These are phyloP conservation scores for Cnemophilus loriae DNA, from an alignment of 2,113 vertebrate species.

Conservation along the genomic window DNA sequence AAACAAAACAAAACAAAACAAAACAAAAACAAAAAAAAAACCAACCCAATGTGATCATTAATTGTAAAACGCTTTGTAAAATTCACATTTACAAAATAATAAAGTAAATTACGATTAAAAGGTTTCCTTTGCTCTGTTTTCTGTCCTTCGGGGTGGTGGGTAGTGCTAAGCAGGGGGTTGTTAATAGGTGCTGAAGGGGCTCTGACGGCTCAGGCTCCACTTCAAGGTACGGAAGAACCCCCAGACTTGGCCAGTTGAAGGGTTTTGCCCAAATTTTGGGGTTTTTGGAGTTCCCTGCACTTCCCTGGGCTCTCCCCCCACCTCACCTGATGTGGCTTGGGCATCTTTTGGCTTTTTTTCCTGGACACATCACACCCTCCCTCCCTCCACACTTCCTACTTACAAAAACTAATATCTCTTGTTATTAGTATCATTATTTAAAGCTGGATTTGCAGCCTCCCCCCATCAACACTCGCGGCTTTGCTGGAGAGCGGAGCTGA, in stretches of 20 bases:
- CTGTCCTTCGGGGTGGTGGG: not conserved
- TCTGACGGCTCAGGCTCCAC: not conserved
- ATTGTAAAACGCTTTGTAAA: conserved; percentile 81
- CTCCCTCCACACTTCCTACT: not conserved
- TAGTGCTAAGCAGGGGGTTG: rapidly evolving
- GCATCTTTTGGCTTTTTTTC: not conserved
- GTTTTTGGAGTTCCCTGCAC: rapidly evolving
- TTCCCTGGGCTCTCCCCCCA: not conserved
- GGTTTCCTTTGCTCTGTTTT: not conserved
- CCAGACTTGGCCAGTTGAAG: rapidly evolving
- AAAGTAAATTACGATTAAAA: conserved; percentile 72
- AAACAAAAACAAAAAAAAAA: not conserved
- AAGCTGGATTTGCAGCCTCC: not conserved
- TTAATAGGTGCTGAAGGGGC: not conserved
- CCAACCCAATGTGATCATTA: conserved; percentile 60
- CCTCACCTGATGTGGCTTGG: not conserved
- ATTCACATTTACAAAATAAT: conserved; percentile 84
- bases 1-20: not conserved
- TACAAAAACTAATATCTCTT: not conserved
- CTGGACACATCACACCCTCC: not conserved
- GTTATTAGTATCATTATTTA: not conserved
- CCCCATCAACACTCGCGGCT: rapidly evolving
- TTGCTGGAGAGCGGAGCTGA: rapidly evolving
- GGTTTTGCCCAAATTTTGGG: not conserved
- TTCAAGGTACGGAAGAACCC: rapidly evolving